phyloP scores from a whole-genome alignment of 2,888 invertebrate genomes.

The Chrysolina haemoptera region DNA sequence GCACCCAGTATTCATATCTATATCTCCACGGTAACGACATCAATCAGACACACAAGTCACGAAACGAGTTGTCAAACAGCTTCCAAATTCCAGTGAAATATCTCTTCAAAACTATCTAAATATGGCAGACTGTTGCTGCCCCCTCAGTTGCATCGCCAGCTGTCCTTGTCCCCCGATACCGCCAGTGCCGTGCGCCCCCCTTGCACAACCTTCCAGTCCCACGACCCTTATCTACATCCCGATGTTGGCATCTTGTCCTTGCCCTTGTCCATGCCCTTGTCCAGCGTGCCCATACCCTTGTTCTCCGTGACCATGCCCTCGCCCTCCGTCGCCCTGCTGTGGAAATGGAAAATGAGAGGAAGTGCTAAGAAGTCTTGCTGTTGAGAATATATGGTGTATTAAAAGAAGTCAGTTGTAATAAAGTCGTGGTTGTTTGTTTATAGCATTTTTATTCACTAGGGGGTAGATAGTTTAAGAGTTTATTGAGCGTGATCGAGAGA shows the following conservation, averaged over 20 bases:
- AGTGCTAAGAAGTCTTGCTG: constrained; percentile 24
- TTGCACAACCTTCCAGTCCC: constrained; percentile 53
- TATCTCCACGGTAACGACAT: neutral
- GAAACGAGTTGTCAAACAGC: constrained; percentile 32
- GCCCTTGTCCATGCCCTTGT: constrained; percentile 47
- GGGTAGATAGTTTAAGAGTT: too few species aligned
- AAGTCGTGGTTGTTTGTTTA: too few species aligned
- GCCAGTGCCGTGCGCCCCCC: constrained; percentile 49
- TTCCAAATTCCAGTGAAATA: constrained; percentile 39
- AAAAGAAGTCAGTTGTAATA: too few species aligned
- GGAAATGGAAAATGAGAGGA: constrained; percentile 23
- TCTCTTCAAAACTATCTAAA: constrained; percentile 19
- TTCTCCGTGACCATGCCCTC: constrained; percentile 35
- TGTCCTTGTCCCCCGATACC: constrained; percentile 49
- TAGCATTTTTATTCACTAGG: too few species aligned
- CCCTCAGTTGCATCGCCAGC: constrained; percentile 48
- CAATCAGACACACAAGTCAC: neutral
- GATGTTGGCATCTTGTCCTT: constrained; percentile 48
- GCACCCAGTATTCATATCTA: neutral
- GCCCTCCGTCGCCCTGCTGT: constrained; percentile 37
- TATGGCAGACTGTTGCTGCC: constrained; percentile 50
- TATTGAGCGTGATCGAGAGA: too few species aligned
- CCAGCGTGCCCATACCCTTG: constrained; percentile 33
- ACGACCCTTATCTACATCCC: constrained; percentile 51
- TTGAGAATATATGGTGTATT: neutral